Conservation (phyloP, 1,140 invertebrate species). For the Papilio polyxenes region DNA sequence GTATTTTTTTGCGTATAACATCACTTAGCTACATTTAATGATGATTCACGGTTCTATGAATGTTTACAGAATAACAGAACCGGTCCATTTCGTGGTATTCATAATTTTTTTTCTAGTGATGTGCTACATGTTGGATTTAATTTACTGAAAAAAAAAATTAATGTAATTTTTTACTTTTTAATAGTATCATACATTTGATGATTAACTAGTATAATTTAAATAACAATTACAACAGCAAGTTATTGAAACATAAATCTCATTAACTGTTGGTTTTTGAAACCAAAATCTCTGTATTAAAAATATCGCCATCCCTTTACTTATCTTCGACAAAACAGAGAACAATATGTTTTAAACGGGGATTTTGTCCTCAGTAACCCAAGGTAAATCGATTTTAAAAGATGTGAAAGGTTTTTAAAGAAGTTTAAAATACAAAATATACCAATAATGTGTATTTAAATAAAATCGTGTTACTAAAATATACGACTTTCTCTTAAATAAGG, state of each 20-base stretch:
- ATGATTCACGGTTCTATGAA: slow-evolving; percentile 3
- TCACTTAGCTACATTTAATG: background rate
- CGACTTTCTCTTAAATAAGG: slow-evolving; percentile 21
- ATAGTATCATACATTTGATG: too few species aligned
- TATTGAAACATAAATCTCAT: too few species aligned
- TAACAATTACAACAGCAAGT: too few species aligned
- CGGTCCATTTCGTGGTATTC: background rate
- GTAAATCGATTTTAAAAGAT: background rate
- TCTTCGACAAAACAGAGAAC: too few species aligned
- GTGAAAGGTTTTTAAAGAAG: background rate
- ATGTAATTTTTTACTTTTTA: too few species aligned
- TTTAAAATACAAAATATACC: background rate
- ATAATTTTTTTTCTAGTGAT: background rate
- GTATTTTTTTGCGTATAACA: background rate
- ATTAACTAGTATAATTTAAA: too few species aligned
- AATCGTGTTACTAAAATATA: slow-evolving; percentile 23
- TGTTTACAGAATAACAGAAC: background rate
- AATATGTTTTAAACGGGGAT: too few species aligned
- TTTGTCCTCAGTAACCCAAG: too few species aligned
- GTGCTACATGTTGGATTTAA: background rate
- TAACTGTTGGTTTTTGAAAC: too few species aligned
- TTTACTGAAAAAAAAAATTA: background rate
- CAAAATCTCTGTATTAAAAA: too few species aligned
- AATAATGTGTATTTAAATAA: background rate
- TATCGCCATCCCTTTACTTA: too few species aligned